These are phyloP conservation scores for Pristionchus maxplancki DNA, from an alignment of 2,888 invertebrate species.

Conservation along the genomic window DNA sequence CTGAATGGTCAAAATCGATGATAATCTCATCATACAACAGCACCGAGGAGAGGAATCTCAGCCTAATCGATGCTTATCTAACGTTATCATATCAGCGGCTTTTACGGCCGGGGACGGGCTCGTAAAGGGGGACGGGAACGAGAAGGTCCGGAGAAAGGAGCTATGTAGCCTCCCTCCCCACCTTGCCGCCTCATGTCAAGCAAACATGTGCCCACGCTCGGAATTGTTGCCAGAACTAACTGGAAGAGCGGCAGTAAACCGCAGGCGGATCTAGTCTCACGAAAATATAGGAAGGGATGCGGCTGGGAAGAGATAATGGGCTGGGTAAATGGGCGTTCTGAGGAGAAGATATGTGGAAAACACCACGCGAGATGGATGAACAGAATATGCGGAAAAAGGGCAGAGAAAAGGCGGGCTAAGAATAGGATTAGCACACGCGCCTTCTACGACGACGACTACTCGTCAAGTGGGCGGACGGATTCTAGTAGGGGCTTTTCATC, in stretches of 20 bases:
- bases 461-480: conserved; percentile 36
- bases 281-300: background rate
- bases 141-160: background rate
- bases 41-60: background rate
- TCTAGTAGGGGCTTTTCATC: conserved; percentile 21
- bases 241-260: background rate
- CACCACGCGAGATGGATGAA: background rate
- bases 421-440: conserved; percentile 2
- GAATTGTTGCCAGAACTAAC: background rate
- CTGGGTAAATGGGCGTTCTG: background rate
- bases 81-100: conserved; percentile 2
- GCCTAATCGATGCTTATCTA: conserved; percentile 13
- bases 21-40: background rate
- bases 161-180: background rate
- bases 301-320: background rate
- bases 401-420: background rate
- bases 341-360: background rate
- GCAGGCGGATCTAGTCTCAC: background rate
- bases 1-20: background rate
- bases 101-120: conserved; percentile 10
- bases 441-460: background rate
- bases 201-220: background rate
- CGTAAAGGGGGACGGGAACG: conserved; percentile 1
- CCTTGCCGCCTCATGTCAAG: background rate
- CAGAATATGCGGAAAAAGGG: background rate